These are phyloP conservation scores for Ranitomeya variabilis DNA, from an alignment of 2,113 vertebrate species.

Conservation along the genomic window DNA sequence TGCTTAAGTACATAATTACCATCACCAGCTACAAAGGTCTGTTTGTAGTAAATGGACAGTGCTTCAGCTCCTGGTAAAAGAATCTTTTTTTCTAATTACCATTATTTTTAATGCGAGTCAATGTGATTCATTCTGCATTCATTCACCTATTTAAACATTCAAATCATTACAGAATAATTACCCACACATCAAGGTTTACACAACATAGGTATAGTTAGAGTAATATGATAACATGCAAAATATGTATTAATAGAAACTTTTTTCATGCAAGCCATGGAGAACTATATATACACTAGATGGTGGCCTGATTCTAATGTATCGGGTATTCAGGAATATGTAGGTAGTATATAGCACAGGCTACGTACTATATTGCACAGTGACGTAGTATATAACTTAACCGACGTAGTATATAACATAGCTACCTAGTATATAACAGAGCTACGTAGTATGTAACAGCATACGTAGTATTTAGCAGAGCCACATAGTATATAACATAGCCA, in stretches of 20 bases:
- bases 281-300: too few relatives aligned
- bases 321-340: too few relatives aligned
- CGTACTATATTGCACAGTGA: too few relatives aligned
- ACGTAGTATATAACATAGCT: too few relatives aligned
- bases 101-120: constrained; percentile 13
- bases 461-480: too few relatives aligned
- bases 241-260: background rate
- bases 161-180: constrained; percentile 3
- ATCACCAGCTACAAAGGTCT: constrained; percentile 32
- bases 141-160: background rate
- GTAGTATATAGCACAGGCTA: too few relatives aligned
- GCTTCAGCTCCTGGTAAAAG: constrained; percentile 22
- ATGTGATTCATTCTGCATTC: background rate
- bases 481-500: too few relatives aligned
- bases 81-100: constrained; percentile 38
- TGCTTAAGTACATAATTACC: constrained; percentile 55
- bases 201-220: background rate
- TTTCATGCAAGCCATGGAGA: too few relatives aligned
- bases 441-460: too few relatives aligned
- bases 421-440: too few relatives aligned
- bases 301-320: too few relatives aligned
- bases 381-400: too few relatives aligned
- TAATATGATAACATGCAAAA: background rate
- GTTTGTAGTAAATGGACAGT: constrained; percentile 32
- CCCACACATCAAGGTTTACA: background rate